Evolutionary conservation across 2,888 invertebrate species (phyloP).

Genomic region (Andricus quercusramuli): DNA sequence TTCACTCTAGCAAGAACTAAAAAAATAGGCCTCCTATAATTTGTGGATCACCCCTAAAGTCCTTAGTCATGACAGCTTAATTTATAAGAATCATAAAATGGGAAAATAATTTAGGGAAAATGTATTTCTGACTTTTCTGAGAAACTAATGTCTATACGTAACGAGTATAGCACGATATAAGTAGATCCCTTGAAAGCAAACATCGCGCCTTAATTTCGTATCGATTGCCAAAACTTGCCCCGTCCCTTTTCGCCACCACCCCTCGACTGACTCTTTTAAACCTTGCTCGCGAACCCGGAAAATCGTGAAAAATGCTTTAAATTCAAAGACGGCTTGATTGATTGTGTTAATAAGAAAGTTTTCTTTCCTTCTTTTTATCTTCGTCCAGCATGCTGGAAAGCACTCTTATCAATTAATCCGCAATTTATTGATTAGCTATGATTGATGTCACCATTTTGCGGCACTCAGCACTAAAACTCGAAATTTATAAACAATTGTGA

Average conservation of each 20-base stretch:
- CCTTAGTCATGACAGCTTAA: neutral
- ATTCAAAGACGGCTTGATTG: constrained; percentile 69
- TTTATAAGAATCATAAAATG: neutral
- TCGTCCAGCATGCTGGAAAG: constrained; percentile 40
- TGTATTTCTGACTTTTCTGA: constrained; percentile 17
- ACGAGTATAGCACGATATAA: constrained; percentile 27
- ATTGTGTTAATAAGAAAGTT: constrained; percentile 73
- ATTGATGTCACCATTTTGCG: constrained; percentile 60
- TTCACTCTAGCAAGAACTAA: no score
- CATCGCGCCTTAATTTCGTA: constrained; percentile 57
- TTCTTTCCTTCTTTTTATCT: constrained; percentile 64
- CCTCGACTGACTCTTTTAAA: constrained; percentile 26
- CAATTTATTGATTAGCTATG: constrained; percentile 66
- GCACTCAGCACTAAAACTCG: neutral
- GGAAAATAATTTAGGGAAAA: neutral
- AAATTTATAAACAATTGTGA: neutral
- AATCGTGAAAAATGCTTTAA: constrained; percentile 68
- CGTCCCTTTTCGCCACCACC: constrained; percentile 44
- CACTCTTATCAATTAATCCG: constrained; percentile 62
- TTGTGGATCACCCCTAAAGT: neutral
- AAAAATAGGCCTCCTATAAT: no score
- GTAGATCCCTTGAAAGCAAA: constrained; percentile 34
- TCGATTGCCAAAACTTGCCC: constrained; percentile 61
- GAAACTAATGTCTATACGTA: constrained; percentile 8
- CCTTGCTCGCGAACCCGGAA: constrained; percentile 61